Percentiles rank a stretch among this genome's conserved stretches.
These are phyloP conservation scores for Tetraodon nigroviridis DNA, from an alignment of 2,113 vertebrate genomes.

Conservation along the genomic window DNA sequence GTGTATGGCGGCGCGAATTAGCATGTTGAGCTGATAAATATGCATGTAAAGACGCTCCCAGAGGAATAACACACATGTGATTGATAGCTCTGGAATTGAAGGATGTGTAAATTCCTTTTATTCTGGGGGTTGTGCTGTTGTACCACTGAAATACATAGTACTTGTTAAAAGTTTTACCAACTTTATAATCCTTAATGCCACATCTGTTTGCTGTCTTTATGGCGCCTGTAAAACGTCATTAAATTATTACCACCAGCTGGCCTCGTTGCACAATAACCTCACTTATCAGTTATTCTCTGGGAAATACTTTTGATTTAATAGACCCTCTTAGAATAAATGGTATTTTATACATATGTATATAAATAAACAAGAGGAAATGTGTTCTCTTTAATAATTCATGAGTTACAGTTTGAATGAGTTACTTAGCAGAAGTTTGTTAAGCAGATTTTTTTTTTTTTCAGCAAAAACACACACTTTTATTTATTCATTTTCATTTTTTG, in stretches of 20 bases:
- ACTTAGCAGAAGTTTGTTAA: conserved; percentile 53
- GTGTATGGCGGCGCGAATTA: conserved; percentile 99
- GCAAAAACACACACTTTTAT: conserved; percentile 7
- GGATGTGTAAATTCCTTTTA: conserved; percentile 99
- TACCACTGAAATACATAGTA: conserved; percentile 89
- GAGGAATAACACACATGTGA: conserved; percentile 98
- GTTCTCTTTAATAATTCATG: conserved; percentile 77
- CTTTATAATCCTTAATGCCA: conserved; percentile 99
- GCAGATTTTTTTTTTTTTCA: conserved; percentile 11
- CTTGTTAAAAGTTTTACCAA: conserved; percentile 99
- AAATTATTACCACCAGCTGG: conserved; percentile 84
- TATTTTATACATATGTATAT: conserved; percentile 82
- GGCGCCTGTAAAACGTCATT: conserved; percentile 87
- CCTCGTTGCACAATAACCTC: conserved; percentile 76
- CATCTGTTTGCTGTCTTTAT: conserved; percentile 91
- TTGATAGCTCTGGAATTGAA: conserved; percentile 99
- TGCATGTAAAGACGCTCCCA: conserved; percentile 99
- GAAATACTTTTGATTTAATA: conserved; percentile 82
- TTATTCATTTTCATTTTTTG: conserved; percentile 3
- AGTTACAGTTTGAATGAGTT: conserved; percentile 68
- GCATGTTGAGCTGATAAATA: conserved; percentile 99
- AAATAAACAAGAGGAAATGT: conserved; percentile 78
- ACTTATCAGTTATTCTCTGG: conserved; percentile 76
- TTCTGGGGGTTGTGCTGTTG: conserved; percentile 90
- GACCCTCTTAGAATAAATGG: conserved; percentile 81